A percentile compares a stretch with the other conserved stretches of the same genome.
phyloP scores from a whole-genome alignment of 2,113 vertebrate genomes.

The Phoenicopterus ruber region DNA sequence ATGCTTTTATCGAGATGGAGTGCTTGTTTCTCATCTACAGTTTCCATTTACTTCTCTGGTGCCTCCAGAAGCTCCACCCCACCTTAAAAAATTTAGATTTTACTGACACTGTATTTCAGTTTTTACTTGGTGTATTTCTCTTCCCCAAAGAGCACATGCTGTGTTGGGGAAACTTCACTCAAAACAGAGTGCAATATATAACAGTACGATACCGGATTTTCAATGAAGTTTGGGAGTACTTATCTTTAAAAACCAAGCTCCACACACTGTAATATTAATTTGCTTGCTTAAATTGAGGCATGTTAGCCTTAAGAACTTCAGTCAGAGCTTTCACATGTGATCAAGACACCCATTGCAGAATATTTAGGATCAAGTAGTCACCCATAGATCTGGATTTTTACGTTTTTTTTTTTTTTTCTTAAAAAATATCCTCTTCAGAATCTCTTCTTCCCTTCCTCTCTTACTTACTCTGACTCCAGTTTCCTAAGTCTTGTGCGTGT shows the following conservation, averaged over 20 bases:
- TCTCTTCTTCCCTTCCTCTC: neutral
- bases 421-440: neutral
- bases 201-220: neutral
- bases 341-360: neutral
- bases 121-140: neutral
- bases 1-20: neutral
- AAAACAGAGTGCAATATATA: neutral
- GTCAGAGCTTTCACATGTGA: neutral
- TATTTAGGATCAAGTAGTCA: neutral
- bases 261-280: neutral
- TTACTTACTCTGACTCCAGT: neutral
- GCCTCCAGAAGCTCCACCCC: neutral
- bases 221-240: neutral
- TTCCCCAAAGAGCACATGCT: neutral
- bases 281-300: neutral
- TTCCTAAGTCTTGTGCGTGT: neutral
- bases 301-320: neutral
- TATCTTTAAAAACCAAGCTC: neutral
- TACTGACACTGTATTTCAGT: neutral
- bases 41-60: neutral
- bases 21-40: neutral
- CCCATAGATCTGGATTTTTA: neutral
- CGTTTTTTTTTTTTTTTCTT: neutral
- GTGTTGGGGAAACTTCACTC: neutral
- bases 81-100: neutral